Conservation (phyloP, 2,797 vertebrate species). For the Amniataba percoides region DNA sequence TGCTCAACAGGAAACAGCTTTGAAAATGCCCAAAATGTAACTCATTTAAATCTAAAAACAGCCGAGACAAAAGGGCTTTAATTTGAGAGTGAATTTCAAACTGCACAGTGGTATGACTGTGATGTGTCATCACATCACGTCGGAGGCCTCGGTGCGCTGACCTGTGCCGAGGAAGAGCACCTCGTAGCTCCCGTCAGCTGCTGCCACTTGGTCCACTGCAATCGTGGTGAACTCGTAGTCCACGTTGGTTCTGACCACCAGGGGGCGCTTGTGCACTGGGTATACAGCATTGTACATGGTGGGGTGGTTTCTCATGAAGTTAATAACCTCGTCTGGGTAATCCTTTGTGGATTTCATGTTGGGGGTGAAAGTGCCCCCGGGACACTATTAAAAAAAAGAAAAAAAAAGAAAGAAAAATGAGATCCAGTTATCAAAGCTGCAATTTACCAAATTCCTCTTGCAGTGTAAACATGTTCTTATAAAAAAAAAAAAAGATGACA, state of each 20-base stretch:
- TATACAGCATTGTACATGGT: slow-evolving; percentile 97
- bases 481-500: slow-evolving; percentile 8
- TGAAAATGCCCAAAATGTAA: not conserved
- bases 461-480: slow-evolving; percentile 14
- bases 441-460: slow-evolving; percentile 32
- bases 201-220: slow-evolving; percentile 97
- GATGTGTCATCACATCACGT: not conserved
- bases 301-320: slow-evolving; percentile 98
- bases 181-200: slow-evolving; percentile 97
- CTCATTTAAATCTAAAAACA: not conserved
- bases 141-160: slow-evolving; percentile 66
- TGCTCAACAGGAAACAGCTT: not conserved
- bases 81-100: slow-evolving; percentile 2
- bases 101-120: not conserved
- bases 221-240: slow-evolving; percentile 98
- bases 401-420: slow-evolving; percentile 14
- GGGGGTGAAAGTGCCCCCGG: slow-evolving; percentile 97
- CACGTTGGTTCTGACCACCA: slow-evolving; percentile 95
- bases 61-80: not conserved
- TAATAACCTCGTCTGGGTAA: slow-evolving; percentile 98
- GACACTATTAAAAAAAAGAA: slow-evolving; percentile 86
- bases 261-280: slow-evolving; percentile 96
- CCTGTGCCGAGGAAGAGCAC: slow-evolving; percentile 99
- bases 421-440: slow-evolving; percentile 25
- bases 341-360: slow-evolving; percentile 99